Percentiles rank a stretch among this genome's conserved stretches.
phyloP scores from a whole-genome alignment of 2,888 invertebrate species.

The Pyrgus malvae region DNA sequence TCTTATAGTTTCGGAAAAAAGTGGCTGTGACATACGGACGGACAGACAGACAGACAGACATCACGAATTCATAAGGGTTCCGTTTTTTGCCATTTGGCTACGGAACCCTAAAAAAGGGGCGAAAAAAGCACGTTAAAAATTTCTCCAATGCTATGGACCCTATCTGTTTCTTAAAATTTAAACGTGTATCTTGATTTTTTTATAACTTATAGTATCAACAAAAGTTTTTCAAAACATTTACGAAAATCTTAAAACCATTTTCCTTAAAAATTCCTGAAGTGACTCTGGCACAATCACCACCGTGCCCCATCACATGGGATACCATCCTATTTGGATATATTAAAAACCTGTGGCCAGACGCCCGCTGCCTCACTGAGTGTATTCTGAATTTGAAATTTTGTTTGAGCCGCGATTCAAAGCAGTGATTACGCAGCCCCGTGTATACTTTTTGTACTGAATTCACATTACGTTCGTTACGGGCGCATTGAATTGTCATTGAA shows the following conservation, averaged over 20 bases:
- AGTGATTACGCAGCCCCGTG: slow-evolving; percentile 42
- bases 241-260: background rate
- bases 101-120: too few relatives aligned
- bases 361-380: slow-evolving; percentile 52
- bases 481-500: slow-evolving; percentile 27
- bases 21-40: too few relatives aligned
- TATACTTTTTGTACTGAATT: slow-evolving; percentile 28
- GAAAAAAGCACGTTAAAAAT: too few relatives aligned
- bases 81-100: too few relatives aligned
- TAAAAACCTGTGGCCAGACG: slow-evolving; percentile 78
- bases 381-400: slow-evolving; percentile 72
- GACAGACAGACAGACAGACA: too few relatives aligned
- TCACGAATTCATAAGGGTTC: too few relatives aligned
- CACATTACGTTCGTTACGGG: slow-evolving; percentile 25
- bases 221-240: too few relatives aligned
- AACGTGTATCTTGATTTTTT: too few relatives aligned
- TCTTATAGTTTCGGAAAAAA: too few relatives aligned
- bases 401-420: slow-evolving; percentile 63
- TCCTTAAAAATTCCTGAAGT: background rate
- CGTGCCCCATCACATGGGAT: slow-evolving; percentile 12
- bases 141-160: too few relatives aligned
- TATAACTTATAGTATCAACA: too few relatives aligned
- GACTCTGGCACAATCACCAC: background rate
- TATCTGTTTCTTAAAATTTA: too few relatives aligned
- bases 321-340: slow-evolving; percentile 73